Base-by-base conservation (phyloP, 1,140 invertebrate species). In the Pseudomyrmex concolor region DNA sequence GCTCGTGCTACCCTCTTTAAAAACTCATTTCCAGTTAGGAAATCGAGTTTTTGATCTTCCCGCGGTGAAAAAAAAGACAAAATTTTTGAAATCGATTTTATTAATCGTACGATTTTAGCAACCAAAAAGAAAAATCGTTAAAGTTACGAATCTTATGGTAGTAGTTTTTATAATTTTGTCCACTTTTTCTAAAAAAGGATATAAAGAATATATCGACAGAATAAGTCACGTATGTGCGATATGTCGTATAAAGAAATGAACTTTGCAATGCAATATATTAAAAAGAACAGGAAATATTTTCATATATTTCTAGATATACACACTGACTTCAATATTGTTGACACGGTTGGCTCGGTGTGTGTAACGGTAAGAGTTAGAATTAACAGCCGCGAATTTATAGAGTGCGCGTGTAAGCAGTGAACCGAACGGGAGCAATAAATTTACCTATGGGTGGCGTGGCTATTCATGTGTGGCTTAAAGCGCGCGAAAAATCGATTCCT, bases 11-110 rank as follows among this genome's bases (percentile, higher is more conserved):
- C 2, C n/a, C 15, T 2, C 22, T n/a, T 62, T 73, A n/a, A 25
- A 73, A 73, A 25, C 45, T 60, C 45, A 73, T 73, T 72, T 72
- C 25, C 22, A 62, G 12, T 72, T 10, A 7, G 13, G 34, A 57
- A 72, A 43, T 34, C 51, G 8, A 43, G 54, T 17, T 72, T 45
- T 45, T 9, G 17, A 59, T 34, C 34, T 60, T 1, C 9, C 13
- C 4, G 1, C 4, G 34, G 34, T 0, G 5, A 34, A 22, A 73
- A 2, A 8, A 25, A 45, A 73, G 13, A 0, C 9, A n/a, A 60
- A 45, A 73, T 73, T 60, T 25, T 34, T n/a, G 10, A 60, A 45
- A 73, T 45, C 2, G 19, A 73, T 73, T 62, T 60, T 48, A 15
- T 5, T 12, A 62, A 62, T 13, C 55, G 55, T 5, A 34, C 34